A percentile compares a stretch with the other conserved stretches of the same genome.
Evolutionary conservation across 2,797 vertebrate species (phyloP).

Genomic region (Cottoperca gobio): DNA sequence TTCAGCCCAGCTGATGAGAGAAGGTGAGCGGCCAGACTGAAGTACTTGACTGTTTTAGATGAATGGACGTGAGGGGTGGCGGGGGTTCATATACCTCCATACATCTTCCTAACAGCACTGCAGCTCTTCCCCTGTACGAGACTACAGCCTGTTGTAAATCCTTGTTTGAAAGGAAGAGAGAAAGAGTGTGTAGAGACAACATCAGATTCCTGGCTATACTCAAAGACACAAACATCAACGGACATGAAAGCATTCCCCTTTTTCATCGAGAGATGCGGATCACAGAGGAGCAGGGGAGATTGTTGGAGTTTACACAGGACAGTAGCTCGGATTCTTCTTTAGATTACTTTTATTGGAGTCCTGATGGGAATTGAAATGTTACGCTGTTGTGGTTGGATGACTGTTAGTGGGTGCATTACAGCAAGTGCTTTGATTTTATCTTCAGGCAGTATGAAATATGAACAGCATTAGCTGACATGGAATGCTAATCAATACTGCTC

Average conservation of each 20-base stretch:
- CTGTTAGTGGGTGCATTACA: background rate
- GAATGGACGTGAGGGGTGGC: conserved; percentile 14
- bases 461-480: conserved; percentile 25
- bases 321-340: background rate
- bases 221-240: conserved; percentile 10
- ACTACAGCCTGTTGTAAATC: conserved; percentile 22
- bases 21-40: conserved; percentile 56
- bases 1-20: conserved; percentile 61
- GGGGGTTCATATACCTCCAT: conserved; percentile 37
- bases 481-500: conserved; percentile 23
- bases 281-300: background rate
- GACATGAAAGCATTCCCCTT: conserved; percentile 16
- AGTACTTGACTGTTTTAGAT: conserved; percentile 50
- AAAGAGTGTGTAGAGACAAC: background rate
- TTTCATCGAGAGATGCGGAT: conserved; percentile 13
- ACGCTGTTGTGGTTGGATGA: background rate
- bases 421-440: conserved; percentile 38
- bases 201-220: background rate
- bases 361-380: background rate
- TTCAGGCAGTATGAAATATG: conserved; percentile 32
- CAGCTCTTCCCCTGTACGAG: conserved; percentile 28
- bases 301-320: background rate
- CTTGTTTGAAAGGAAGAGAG: background rate
- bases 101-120: conserved; percentile 47
- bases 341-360: conserved; percentile 6